Conservation (phyloP, 2,888 invertebrate species). For the Macrophya annulata region DNA sequence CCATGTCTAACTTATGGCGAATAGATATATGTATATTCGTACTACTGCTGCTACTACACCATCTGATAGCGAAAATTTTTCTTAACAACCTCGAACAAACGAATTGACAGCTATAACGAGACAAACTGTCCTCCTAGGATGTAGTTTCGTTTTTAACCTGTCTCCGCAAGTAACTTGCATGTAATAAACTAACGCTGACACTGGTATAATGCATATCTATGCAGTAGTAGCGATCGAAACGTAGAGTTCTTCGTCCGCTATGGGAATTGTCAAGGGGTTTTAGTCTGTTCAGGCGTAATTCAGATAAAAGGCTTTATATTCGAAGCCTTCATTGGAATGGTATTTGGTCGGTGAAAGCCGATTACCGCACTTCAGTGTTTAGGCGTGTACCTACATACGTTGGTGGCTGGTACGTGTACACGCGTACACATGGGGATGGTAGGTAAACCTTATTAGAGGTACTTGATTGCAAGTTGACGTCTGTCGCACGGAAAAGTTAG, state of each 20-base stretch:
- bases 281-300: slow-evolving; percentile 54
- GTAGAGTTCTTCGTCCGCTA: slow-evolving; percentile 9
- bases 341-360: slow-evolving; percentile 52
- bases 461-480: slow-evolving; percentile 53
- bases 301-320: slow-evolving; percentile 56
- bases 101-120: background rate
- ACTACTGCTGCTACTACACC: background rate
- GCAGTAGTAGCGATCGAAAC: slow-evolving; percentile 2
- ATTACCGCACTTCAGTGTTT: slow-evolving; percentile 50
- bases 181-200: slow-evolving; percentile 12
- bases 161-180: slow-evolving; percentile 5
- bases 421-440: slow-evolving; percentile 25
- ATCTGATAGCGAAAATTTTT: background rate
- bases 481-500: slow-evolving; percentile 50
- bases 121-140: slow-evolving; percentile 11
- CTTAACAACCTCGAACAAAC: background rate
- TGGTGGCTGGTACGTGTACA: slow-evolving; percentile 24
- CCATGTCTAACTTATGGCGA: background rate
- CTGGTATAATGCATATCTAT: background rate
- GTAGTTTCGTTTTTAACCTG: slow-evolving; percentile 19
- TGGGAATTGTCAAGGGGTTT: slow-evolving; percentile 54
- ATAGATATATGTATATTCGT: background rate
- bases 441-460: slow-evolving; percentile 55
- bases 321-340: slow-evolving; percentile 51
- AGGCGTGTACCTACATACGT: slow-evolving; percentile 32